These are phyloP conservation scores for Capromys pilorides DNA, from an alignment of 2,797 vertebrate genomes.

Conservation along the genomic window DNA sequence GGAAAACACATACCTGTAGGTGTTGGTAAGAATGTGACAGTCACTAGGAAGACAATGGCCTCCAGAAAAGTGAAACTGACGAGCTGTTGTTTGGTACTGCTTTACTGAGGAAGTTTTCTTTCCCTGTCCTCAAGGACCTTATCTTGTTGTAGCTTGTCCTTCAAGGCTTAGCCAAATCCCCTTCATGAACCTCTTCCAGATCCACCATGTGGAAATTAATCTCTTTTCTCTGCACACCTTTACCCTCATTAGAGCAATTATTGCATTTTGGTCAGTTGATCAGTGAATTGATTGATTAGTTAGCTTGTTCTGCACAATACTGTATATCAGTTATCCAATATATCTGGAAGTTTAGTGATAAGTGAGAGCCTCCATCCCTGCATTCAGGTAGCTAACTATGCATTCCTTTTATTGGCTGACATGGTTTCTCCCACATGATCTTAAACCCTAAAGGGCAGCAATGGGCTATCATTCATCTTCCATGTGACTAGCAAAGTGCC, in stretches of 20 bases:
- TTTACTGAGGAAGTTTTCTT: neutral
- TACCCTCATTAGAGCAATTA: conserved; percentile 26
- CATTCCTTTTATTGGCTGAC: conserved; percentile 1
- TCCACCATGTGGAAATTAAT: neutral
- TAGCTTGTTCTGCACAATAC: neutral
- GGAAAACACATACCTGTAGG: neutral
- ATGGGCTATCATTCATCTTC: neutral
- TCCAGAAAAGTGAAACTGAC: neutral
- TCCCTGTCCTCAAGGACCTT: neutral
- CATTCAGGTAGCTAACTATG: neutral
- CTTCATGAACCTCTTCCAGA: neutral
- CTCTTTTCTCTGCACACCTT: neutral
- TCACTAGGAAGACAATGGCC: neutral
- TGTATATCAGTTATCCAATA: neutral
- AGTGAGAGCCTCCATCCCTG: neutral
- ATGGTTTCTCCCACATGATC: neutral
- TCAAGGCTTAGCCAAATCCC: neutral
- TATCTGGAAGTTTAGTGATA: neutral
- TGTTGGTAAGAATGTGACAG: neutral
- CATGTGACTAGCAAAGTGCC: neutral
- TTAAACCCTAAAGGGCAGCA: neutral
- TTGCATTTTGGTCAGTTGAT: conserved; percentile 24
- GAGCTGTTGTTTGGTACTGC: neutral
- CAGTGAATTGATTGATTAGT: neutral
- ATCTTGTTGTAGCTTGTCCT: neutral